These are phyloP conservation scores for Gadus chalcogrammus DNA, from an alignment of 2,113 vertebrate species.

Conservation along the genomic window DNA sequence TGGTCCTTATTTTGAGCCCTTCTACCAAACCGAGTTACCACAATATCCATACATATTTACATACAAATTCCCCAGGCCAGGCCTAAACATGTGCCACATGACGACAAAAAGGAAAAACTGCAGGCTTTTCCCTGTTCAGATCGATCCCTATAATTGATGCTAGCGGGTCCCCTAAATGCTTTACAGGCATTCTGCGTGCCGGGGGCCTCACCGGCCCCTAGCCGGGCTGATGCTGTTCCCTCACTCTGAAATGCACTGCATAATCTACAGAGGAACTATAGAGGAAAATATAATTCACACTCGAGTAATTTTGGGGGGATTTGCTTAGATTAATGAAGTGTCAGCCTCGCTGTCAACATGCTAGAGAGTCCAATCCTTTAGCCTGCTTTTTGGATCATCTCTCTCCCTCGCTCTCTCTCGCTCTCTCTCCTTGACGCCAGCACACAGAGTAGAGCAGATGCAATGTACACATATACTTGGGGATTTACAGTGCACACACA, in stretches of 20 bases:
- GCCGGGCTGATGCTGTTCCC: conserved; percentile 29
- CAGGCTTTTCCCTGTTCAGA: conserved; percentile 42
- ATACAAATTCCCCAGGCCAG: too few species aligned
- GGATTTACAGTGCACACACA: conserved; percentile 8
- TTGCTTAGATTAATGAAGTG: conserved; percentile 75
- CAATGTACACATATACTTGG: too few species aligned
- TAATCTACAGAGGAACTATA: conserved; percentile 78
- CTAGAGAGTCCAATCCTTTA: conserved; percentile 64
- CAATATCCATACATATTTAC: too few species aligned
- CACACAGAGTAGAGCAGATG: neutral
- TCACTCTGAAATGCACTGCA: conserved; percentile 65
- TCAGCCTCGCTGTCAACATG: conserved; percentile 68
- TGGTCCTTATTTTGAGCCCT: too few species aligned
- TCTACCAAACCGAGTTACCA: too few species aligned
- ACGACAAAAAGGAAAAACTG: conserved; percentile 32
- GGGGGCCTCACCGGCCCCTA: conserved; percentile 52
- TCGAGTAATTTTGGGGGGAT: conserved; percentile 71
- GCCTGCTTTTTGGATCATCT: conserved; percentile 39
- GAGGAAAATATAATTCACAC: conserved; percentile 80
- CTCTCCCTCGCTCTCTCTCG: conserved; percentile 21
- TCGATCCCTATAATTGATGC: conserved; percentile 68
- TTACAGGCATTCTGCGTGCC: conserved; percentile 73
- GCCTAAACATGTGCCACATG: conserved; percentile 23
- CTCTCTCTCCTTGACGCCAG: conserved; percentile 29
- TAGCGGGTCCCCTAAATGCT: conserved; percentile 74